phyloP scores from a whole-genome alignment of 2,888 invertebrate genomes.

The Cecidostiba fungosa region DNA sequence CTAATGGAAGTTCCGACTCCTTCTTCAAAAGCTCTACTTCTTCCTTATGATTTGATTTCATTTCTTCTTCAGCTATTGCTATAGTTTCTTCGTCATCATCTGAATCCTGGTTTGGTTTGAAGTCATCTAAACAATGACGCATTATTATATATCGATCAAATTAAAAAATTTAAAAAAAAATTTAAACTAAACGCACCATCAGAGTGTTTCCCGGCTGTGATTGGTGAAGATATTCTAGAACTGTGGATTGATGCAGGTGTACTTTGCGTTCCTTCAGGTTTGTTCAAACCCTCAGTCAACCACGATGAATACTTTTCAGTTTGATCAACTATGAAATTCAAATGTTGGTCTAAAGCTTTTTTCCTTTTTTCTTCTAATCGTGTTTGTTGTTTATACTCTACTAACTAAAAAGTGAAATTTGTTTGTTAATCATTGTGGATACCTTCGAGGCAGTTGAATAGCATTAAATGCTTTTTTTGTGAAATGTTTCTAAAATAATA shows the following conservation, averaged over 20 bases:
- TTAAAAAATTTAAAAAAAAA: conserved; percentile 43
- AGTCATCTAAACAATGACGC: conserved; percentile 85
- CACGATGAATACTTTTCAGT: conserved; percentile 98
- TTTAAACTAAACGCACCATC: conserved; percentile 69
- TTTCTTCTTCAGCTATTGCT: conserved; percentile 89
- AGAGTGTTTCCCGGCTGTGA: conserved; percentile 74
- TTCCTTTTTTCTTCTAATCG: conserved; percentile 96
- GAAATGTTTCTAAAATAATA: conserved; percentile 59
- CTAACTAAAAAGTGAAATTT: conserved; percentile 83
- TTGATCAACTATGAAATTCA: conserved; percentile 98
- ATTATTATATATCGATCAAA: conserved; percentile 36
- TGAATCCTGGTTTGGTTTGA: conserved; percentile 89
- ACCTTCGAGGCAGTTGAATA: conserved; percentile 24
- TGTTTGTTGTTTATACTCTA: conserved; percentile 96
- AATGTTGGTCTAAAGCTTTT: conserved; percentile 96
- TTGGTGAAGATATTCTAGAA: conserved; percentile 79
- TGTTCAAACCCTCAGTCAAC: conserved; percentile 92
- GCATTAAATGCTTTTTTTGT: conserved; percentile 48
- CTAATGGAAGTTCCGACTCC: conserved; percentile 94
- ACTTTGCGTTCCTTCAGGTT: conserved; percentile 80
- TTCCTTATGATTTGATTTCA: conserved; percentile 82
- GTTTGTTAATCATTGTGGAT: conserved; percentile 36
- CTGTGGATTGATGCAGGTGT: conserved; percentile 79
- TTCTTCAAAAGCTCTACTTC: conserved; percentile 93
- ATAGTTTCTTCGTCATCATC: conserved; percentile 97